Percentiles rank a stretch among this genome's conserved stretches.
phyloP scores from a whole-genome alignment of 2,797 vertebrate species.

The Denticeps clupeoides region DNA sequence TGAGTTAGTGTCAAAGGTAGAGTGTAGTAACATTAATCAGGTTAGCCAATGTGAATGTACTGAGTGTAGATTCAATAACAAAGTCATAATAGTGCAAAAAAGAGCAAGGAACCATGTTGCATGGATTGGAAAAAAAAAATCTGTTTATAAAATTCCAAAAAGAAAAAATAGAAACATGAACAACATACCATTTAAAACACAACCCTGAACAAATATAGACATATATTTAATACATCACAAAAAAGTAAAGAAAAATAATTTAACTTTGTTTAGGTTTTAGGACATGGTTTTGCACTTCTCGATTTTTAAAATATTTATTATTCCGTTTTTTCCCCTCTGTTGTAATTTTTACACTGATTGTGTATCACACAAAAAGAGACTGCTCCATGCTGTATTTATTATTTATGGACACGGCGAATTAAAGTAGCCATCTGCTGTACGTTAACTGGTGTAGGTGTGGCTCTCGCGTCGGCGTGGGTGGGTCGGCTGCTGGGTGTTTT shows the following conservation, averaged over 20 bases:
- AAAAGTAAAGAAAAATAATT: constrained; percentile 45
- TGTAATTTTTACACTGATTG: constrained; percentile 76
- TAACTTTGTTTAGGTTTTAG: constrained; percentile 59
- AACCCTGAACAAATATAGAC: constrained; percentile 8
- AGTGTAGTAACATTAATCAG: too few species aligned
- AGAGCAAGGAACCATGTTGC: constrained; percentile 55
- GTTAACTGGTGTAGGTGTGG: too few species aligned
- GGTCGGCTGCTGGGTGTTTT: constrained; percentile 15
- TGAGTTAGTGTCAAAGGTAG: too few species aligned
- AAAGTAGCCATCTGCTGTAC: neutral
- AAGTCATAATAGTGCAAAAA: constrained; percentile 75
- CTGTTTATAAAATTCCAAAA: constrained; percentile 37
- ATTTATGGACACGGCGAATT: neutral
- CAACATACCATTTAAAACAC: constrained; percentile 24
- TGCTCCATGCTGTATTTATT: neutral
- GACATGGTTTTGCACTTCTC: constrained; percentile 26
- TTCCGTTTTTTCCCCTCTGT: constrained; percentile 51
- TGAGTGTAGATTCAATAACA: constrained; percentile 8
- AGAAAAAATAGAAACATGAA: constrained; percentile 22
- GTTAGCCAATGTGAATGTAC: neutral
- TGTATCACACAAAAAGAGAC: constrained; percentile 69
- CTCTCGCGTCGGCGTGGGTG: neutral
- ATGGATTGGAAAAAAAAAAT: constrained; percentile 44
- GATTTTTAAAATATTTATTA: constrained; percentile 51
- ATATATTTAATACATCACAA: constrained; percentile 48